phyloP scores from a whole-genome alignment of 1,140 invertebrate species.

The Drosophila parabipectinata region DNA sequence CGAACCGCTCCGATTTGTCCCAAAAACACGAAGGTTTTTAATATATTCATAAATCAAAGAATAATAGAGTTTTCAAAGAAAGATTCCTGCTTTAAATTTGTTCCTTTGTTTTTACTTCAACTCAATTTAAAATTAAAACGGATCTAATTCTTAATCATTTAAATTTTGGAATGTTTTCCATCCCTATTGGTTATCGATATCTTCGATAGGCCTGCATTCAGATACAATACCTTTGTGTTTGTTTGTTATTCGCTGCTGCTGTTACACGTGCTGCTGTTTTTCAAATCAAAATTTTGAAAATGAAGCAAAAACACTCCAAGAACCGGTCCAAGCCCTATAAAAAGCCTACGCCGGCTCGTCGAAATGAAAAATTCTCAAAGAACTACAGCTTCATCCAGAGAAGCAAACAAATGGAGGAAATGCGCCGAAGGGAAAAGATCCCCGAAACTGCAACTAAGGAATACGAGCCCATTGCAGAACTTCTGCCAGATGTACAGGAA shows the following conservation, averaged over 20 bases:
- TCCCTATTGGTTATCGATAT: background rate
- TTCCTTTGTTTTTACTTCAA: too few species aligned
- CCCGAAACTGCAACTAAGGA: conserved; percentile 24
- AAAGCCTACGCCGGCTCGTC: conserved; percentile 18
- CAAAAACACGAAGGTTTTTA: too few species aligned
- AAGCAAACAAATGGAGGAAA: conserved; percentile 70
- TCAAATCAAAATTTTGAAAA: conserved; percentile 1
- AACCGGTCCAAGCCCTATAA: conserved; percentile 26
- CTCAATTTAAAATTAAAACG: too few species aligned
- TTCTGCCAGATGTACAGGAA: conserved; percentile 36
- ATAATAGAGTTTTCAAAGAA: too few species aligned
- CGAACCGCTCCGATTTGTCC: too few species aligned
- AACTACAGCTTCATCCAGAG: conserved; percentile 65
- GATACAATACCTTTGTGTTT: conserved; percentile 2
- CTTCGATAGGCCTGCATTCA: background rate
- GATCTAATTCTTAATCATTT: background rate
- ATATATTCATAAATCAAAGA: too few species aligned
- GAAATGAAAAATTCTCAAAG: conserved; percentile 53
- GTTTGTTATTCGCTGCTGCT: background rate
- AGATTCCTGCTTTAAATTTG: too few species aligned
- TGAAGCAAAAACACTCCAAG: conserved; percentile 42
- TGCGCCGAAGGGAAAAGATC: conserved; percentile 34
- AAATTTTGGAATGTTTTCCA: background rate
- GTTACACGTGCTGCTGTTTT: conserved; percentile 22
- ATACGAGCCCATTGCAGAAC: conserved; percentile 25